phyloP scores from a whole-genome alignment of 2,888 invertebrate genomes.

The Drosophila prostipennis region DNA sequence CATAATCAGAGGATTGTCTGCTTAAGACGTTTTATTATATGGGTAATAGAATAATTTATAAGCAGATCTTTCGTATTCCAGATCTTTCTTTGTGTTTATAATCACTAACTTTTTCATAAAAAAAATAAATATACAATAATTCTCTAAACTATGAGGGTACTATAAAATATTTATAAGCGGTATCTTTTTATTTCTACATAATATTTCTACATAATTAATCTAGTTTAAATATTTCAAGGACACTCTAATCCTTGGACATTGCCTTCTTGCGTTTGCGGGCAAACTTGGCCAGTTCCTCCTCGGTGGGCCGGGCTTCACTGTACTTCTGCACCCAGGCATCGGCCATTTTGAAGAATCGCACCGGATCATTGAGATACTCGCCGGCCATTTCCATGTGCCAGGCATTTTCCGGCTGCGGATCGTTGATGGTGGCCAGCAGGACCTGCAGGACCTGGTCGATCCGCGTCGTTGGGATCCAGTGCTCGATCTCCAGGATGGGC shows the following conservation, averaged over 20 bases:
- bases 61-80: too few relatives aligned
- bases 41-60: too few relatives aligned
- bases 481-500: constrained; percentile 98
- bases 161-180: too few relatives aligned
- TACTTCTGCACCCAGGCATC: constrained; percentile 99
- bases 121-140: too few relatives aligned
- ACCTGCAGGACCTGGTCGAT: constrained; percentile 99
- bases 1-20: too few relatives aligned
- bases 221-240: too few relatives aligned
- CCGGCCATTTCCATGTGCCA: constrained; percentile 97
- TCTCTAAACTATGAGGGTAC: too few relatives aligned
- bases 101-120: too few relatives aligned
- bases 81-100: too few relatives aligned
- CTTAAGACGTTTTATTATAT: too few relatives aligned
- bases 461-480: constrained; percentile 99
- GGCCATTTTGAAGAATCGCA: constrained; percentile 98
- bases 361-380: constrained; percentile 97
- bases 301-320: constrained; percentile 96
- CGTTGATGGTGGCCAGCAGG: constrained; percentile 97
- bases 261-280: constrained; percentile 32
- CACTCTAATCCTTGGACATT: not conserved
- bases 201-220: too few relatives aligned
- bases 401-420: constrained; percentile 99
- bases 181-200: too few relatives aligned
- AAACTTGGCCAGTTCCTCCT: constrained; percentile 79